Conservation (phyloP, 1,140 invertebrate genomes). For the Metaphire vulgaris region DNA sequence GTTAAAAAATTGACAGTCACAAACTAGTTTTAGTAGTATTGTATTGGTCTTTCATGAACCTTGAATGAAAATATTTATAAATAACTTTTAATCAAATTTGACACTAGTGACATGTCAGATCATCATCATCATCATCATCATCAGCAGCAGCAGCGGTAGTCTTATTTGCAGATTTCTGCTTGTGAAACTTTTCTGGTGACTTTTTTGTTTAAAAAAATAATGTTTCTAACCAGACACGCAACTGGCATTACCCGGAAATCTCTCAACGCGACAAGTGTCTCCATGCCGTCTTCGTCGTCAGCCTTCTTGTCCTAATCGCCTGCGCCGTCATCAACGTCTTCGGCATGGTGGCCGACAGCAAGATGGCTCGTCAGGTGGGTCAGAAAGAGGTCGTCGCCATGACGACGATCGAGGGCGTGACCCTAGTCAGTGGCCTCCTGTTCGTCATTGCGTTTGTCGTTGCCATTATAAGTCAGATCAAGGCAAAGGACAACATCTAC, state of each 20-base stretch:
- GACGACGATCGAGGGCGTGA: slow-evolving; percentile 55
- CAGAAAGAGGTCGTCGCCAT: slow-evolving; percentile 48
- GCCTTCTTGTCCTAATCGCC: slow-evolving; percentile 53
- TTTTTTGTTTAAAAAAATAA: too few relatives aligned
- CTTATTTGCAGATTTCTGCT: too few relatives aligned
- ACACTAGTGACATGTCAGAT: too few relatives aligned
- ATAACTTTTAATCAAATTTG: too few relatives aligned
- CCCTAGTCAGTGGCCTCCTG: slow-evolving; percentile 55
- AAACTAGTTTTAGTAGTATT: too few relatives aligned
- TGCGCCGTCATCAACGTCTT: slow-evolving; percentile 55
- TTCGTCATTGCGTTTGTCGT: slow-evolving; percentile 59
- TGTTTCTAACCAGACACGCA: slow-evolving; percentile 53
- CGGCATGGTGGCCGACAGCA: slow-evolving; percentile 56
- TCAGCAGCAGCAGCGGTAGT: too few relatives aligned
- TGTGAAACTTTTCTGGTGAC: too few relatives aligned
- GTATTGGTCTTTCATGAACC: too few relatives aligned
- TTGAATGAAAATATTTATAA: too few relatives aligned
- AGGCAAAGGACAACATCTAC: slow-evolving; percentile 55
- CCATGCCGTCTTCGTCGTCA: slow-evolving; percentile 54
- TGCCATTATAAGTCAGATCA: slow-evolving; percentile 58
- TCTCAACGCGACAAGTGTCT: slow-evolving; percentile 54
- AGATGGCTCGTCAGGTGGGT: slow-evolving; percentile 37
- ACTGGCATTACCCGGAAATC: slow-evolving; percentile 54
- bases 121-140: too few relatives aligned
- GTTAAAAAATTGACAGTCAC: too few relatives aligned